phyloP scores from a whole-genome alignment of 2,113 vertebrate species.

The Atlantisia rogersi region DNA sequence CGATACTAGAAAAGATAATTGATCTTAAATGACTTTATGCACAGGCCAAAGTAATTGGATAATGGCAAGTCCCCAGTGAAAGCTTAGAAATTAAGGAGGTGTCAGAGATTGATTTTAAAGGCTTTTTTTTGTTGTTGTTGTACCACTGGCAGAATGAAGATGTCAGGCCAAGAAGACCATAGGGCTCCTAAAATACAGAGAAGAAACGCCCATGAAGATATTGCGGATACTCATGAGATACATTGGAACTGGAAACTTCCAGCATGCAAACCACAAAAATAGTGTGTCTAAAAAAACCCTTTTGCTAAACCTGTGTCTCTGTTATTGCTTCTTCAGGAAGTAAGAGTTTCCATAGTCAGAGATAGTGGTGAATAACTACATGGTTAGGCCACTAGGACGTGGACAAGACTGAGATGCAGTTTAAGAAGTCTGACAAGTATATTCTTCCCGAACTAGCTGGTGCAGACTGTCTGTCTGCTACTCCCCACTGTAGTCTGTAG shows the following conservation, averaged over 20 bases:
- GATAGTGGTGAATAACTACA: neutral
- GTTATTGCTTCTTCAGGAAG: neutral
- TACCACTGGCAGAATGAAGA: neutral
- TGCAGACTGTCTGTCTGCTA: neutral
- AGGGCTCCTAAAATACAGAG: neutral
- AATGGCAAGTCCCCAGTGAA: neutral
- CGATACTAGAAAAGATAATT: neutral
- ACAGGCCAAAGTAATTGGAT: neutral
- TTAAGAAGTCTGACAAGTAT: neutral
- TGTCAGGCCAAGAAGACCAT: neutral
- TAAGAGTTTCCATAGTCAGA: neutral
- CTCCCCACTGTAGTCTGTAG: neutral
- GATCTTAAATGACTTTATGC: neutral
- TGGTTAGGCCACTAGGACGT: neutral
- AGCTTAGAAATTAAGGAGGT: neutral
- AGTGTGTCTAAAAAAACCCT: rapidly evolving
- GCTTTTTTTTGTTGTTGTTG: neutral
- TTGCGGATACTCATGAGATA: neutral
- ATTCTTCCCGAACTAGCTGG: neutral
- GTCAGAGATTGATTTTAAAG: neutral
- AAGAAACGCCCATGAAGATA: neutral
- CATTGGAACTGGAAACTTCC: neutral
- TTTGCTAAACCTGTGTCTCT: neutral
- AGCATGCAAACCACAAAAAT: neutral
- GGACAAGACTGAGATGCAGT: neutral